Conservation (phyloP, 1,140 invertebrate genomes). For the roundworm (Caenorhabditis elegans) region DNA sequence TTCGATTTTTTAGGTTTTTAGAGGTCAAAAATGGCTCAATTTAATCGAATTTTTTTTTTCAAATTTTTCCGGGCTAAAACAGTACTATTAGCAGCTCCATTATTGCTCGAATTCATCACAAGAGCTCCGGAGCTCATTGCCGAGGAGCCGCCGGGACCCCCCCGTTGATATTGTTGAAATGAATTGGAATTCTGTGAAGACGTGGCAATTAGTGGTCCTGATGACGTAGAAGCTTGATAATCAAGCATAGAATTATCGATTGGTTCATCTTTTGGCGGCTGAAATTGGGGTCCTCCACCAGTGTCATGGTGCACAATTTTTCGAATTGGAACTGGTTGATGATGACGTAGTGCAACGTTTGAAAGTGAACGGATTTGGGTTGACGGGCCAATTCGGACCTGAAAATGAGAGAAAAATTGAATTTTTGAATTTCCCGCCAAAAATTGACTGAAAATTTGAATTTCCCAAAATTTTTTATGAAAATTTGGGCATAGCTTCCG, state of each 20-base stretch:
- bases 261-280: neutral
- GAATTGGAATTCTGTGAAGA: neutral
- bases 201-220: neutral
- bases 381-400: neutral
- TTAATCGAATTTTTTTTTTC: no score
- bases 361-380: neutral
- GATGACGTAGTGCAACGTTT: neutral
- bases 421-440: no score
- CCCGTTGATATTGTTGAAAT: conserved; percentile 6
- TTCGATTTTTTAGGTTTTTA: no score
- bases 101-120: conserved; percentile 10
- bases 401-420: neutral
- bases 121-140: neutral
- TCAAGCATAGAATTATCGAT: neutral
- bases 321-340: neutral
- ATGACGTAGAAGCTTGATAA: neutral
- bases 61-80: no score
- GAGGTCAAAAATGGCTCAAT: no score
- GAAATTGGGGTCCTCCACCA: neutral
- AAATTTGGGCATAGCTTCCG: no score
- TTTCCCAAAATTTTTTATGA: no score
- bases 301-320: neutral
- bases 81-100: neutral
- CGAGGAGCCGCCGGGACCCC: neutral
- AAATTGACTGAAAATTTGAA: no score